Evolutionary conservation across 1,140 invertebrate species (phyloP), one percentile per base, ranked within the genome.

Genomic region (Goniozus legneri): DNA sequence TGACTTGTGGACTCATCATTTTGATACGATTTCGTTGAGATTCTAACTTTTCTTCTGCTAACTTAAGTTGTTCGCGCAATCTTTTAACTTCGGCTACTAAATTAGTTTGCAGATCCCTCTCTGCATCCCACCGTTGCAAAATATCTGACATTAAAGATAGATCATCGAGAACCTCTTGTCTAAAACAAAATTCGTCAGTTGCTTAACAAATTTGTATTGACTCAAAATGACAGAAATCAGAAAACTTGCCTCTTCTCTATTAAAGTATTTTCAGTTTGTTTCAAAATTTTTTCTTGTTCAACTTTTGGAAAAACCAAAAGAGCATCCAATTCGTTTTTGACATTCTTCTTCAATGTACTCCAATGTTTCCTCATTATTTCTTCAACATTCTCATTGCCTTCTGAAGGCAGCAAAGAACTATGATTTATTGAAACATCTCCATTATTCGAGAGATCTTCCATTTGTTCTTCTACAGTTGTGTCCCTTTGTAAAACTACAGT

Each of bases 41-140:
- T 6, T 56, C 47, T n/a, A 73, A 55, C 35, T 60, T 64, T 12
- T 65, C 53, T 40, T 76, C 71, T 0, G 69, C 69, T 15, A 58
- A 10, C 36, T 40, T 63, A 0, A 75, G 42, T 35, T 74, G 59
- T 27, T 66, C 58, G 2, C 57, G 56, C 2, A 75, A 52, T 27
- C 60, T 65, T 37, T 52, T 64, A 0, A 75, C 61, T 39, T 76
- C 71, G 2, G 24, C 40, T 8, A 36, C 50, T 1, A 71, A 30
- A 14, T 42, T 47, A 18, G 50, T 58, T 38, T 75, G 67, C 7
- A 68, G 14, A 35, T 71, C 60, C 20, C 64, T 58, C 32, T 76
- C 71, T 32, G 60, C 53, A 27, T 75, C 62, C 69, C 67, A 73
- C 8, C 68, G 59, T 24, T 64, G 62, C 24, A 75, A 56, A 14